Evolutionary conservation across 2,113 vertebrate species (phyloP).

Genomic region (Scortum barcoo): DNA sequence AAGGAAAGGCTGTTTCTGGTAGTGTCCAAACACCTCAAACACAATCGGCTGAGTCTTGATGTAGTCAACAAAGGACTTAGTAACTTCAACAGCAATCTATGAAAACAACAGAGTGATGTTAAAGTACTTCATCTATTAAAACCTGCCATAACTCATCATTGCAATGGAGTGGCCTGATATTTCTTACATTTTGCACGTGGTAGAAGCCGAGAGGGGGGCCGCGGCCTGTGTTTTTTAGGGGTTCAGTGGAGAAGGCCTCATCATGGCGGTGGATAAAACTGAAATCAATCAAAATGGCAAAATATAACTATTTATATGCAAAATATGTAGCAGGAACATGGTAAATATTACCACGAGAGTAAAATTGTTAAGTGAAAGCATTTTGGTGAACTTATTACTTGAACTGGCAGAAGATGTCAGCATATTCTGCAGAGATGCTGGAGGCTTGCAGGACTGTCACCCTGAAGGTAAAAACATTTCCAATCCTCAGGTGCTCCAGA

Average conservation of each 20-base stretch:
- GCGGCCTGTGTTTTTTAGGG: conserved; percentile 95
- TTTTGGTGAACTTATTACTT: conserved; percentile 84
- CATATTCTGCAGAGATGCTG: conserved; percentile 96
- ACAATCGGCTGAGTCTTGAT: conserved; percentile 97
- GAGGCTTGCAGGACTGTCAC: conserved; percentile 97
- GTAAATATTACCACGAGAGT: background rate
- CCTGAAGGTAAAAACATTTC: conserved; percentile 94
- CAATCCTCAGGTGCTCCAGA: conserved; percentile 92
- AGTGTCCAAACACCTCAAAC: conserved; percentile 98
- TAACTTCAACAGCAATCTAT: conserved; percentile 97
- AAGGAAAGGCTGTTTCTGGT: conserved; percentile 96
- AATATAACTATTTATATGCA: background rate
- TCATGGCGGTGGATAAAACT: conserved; percentile 99
- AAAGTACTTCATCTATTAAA: background rate
- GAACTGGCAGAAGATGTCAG: conserved; percentile 99
- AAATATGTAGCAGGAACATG: background rate
- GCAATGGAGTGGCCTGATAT: background rate
- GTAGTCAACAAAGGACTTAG: conserved; percentile 96
- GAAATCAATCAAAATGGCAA: conserved; percentile 29
- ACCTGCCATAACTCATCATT: background rate
- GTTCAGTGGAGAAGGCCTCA: conserved; percentile 97
- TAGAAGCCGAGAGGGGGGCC: conserved; percentile 97
- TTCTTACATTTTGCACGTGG: conserved; percentile 95
- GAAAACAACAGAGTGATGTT: conserved; percentile 17
- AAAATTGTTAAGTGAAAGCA: background rate